Percentiles rank a stretch among this genome's conserved stretches.
Evolutionary conservation across 1,140 invertebrate species (phyloP).

Genomic region (Ruditapes philippinarum): DNA sequence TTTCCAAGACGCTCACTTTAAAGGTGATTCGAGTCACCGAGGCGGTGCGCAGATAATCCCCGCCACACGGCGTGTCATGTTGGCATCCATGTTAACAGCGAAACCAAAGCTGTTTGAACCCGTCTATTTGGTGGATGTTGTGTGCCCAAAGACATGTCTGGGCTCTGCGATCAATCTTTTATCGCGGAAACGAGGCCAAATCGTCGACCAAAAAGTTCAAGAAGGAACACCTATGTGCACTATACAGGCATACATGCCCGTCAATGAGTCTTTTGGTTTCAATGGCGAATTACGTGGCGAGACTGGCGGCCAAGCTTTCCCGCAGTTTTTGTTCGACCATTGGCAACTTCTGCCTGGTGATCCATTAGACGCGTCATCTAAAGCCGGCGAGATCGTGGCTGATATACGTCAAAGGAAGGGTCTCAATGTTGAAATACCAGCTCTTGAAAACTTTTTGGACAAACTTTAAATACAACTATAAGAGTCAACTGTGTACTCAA

Average conservation of each 20-base stretch:
- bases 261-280: slow-evolving; percentile 99
- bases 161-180: slow-evolving; percentile 98
- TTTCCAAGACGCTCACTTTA: slow-evolving; percentile 99
- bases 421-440: slow-evolving; percentile 93
- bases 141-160: slow-evolving; percentile 84
- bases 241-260: slow-evolving; percentile 99
- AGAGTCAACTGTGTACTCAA: too few relatives aligned
- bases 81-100: slow-evolving; percentile 97
- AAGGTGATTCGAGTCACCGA: slow-evolving; percentile 99
- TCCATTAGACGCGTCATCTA: slow-evolving; percentile 93
- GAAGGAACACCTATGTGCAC: slow-evolving; percentile 98
- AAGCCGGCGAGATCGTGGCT: slow-evolving; percentile 94
- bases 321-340: slow-evolving; percentile 99
- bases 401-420: slow-evolving; percentile 99
- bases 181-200: slow-evolving; percentile 97
- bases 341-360: slow-evolving; percentile 99
- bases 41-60: slow-evolving; percentile 99
- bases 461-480: slow-evolving; percentile 83
- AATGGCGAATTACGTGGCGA: slow-evolving; percentile 99
- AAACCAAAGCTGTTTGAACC: slow-evolving; percentile 98
- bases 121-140: slow-evolving; percentile 99
- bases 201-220: slow-evolving; percentile 98
- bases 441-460: slow-evolving; percentile 82
- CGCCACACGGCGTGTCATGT: slow-evolving; percentile 98
- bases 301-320: slow-evolving; percentile 99